Conservation (phyloP, 2,797 vertebrate species). For the Synaphobranchus kaupii region DNA sequence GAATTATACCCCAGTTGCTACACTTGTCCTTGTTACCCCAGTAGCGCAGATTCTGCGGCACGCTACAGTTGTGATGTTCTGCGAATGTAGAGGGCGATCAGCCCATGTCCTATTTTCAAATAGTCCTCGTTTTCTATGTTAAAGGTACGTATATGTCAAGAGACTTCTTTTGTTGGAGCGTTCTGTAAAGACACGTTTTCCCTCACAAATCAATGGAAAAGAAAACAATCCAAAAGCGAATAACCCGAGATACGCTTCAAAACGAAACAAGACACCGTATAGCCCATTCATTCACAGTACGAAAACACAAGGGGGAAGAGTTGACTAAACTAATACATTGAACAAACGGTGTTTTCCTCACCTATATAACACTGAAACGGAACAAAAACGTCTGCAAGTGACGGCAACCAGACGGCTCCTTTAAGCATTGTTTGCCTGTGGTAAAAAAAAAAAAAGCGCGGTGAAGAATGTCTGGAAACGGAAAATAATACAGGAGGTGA, state of each 20-base stretch:
- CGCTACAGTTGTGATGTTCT: neutral
- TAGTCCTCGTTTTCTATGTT: neutral
- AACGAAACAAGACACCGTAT: neutral
- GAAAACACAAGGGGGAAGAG: neutral
- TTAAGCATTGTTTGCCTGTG: conserved; percentile 25
- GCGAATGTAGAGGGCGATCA: neutral
- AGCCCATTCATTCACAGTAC: neutral
- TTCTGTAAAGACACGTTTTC: neutral
- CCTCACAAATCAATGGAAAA: neutral
- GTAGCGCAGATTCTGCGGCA: neutral
- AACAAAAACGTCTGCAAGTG: conserved; percentile 5
- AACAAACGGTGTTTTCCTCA: neutral
- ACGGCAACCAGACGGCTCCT: conserved; percentile 15
- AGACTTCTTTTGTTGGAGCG: neutral
- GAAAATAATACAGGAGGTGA: conserved; percentile 22
- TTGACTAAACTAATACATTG: neutral
- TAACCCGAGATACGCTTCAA: neutral
- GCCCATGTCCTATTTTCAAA: neutral
- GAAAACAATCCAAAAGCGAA: neutral
- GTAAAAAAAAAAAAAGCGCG: conserved; percentile 24
- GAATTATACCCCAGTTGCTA: conserved; percentile 39
- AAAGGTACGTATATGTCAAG: neutral
- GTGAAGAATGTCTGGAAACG: neutral
- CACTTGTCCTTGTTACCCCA: conserved; percentile 27
- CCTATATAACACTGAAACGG: neutral